phyloP scores from a whole-genome alignment of 2,888 invertebrate species.

The Agrilus biguttatus region DNA sequence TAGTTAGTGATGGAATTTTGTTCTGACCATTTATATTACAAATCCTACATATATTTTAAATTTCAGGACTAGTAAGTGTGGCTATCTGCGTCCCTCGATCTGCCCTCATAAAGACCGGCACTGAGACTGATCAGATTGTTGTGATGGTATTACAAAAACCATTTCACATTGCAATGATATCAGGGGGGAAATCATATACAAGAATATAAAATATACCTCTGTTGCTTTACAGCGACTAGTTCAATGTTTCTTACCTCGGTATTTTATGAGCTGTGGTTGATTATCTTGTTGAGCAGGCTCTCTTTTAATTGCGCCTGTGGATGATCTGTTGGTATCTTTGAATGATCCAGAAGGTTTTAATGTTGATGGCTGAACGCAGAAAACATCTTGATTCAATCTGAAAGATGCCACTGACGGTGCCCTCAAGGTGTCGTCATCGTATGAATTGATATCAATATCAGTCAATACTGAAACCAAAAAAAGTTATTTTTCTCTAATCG shows the following conservation, averaged over 20 bases:
- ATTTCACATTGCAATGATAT: too few species aligned
- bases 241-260: slow-evolving; percentile 24
- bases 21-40: too few species aligned
- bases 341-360: slow-evolving; percentile 23
- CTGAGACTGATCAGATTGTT: too few species aligned
- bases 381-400: slow-evolving; percentile 26
- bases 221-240: too few species aligned
- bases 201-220: too few species aligned
- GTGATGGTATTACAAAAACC: too few species aligned
- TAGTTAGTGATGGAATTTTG: too few species aligned
- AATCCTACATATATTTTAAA: too few species aligned
- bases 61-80: too few species aligned
- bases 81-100: too few species aligned
- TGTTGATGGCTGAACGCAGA: slow-evolving; percentile 27
- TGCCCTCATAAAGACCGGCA: too few species aligned
- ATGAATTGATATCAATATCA: slow-evolving; percentile 41
- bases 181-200: too few species aligned
- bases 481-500: neutral
- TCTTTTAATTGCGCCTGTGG: slow-evolving; percentile 17
- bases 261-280: slow-evolving; percentile 27
- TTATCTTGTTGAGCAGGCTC: slow-evolving; percentile 16
- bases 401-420: slow-evolving; percentile 29
- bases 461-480: slow-evolving; percentile 36
- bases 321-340: slow-evolving; percentile 13
- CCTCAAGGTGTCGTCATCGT: slow-evolving; percentile 28